phyloP scores from a whole-genome alignment of 2,888 invertebrate species.

The Amorpha juglandis region DNA sequence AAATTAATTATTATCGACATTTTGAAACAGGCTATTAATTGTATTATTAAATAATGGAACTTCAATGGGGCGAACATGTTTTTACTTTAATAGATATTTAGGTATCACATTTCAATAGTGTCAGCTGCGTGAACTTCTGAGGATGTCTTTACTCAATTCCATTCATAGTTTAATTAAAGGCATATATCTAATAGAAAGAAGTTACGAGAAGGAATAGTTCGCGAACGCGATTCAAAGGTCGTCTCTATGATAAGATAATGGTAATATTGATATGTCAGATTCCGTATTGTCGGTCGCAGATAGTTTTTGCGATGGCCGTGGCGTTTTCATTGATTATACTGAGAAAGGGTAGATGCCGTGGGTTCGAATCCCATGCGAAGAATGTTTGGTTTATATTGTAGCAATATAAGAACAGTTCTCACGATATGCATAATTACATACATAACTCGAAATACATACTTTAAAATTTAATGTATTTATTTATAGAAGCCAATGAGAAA shows the following conservation, averaged over 20 bases:
- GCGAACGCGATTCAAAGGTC: conserved; percentile 40
- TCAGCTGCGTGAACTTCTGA: neutral
- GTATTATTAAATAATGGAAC: neutral
- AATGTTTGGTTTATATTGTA: neutral
- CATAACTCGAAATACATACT: too few relatives aligned
- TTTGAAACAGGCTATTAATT: neutral
- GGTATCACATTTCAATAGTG: neutral
- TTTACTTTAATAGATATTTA: neutral
- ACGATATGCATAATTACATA: too few relatives aligned
- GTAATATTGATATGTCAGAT: conserved; percentile 37
- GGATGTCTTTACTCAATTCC: conserved; percentile 1
- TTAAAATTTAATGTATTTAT: too few relatives aligned
- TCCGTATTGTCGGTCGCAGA: neutral
- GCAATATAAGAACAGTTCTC: too few relatives aligned
- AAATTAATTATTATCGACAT: too few relatives aligned
- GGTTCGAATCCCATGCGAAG: neutral
- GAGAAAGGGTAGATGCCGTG: neutral
- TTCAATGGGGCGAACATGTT: conserved; percentile 13
- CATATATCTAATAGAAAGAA: neutral
- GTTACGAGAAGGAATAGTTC: conserved; percentile 2
- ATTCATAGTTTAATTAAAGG: neutral
- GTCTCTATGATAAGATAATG: conserved; percentile 39
- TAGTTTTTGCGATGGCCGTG: conserved; percentile 1
- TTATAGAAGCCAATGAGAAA: too few relatives aligned
- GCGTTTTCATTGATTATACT: neutral